A percentile compares a stretch with the other conserved stretches of the same genome.
phyloP scores from a whole-genome alignment of 2,797 vertebrate genomes.

The Anolis apletophallus region DNA sequence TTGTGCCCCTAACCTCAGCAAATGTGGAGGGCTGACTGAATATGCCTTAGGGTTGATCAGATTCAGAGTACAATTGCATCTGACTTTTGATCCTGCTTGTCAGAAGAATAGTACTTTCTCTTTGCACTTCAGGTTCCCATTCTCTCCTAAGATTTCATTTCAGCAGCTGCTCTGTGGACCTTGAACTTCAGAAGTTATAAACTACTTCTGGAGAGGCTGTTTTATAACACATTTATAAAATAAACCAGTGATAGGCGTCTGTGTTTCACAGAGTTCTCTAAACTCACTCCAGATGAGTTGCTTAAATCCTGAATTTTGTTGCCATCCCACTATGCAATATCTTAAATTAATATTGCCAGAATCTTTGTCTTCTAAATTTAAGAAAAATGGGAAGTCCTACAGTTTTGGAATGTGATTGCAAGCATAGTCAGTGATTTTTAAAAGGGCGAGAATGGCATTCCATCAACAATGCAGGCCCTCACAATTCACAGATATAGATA shows the following conservation, averaged over 20 bases:
- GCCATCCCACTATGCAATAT: background rate
- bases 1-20: too few relatives aligned
- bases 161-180: background rate
- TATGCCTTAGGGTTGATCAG: background rate
- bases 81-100: background rate
- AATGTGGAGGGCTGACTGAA: background rate
- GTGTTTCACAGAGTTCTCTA: background rate
- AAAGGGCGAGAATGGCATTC: too few relatives aligned
- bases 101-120: background rate
- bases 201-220: background rate
- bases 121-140: background rate
- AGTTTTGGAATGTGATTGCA: too few relatives aligned
- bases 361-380: too few relatives aligned
- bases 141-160: background rate
- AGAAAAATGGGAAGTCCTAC: too few relatives aligned
- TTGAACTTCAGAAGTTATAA: background rate
- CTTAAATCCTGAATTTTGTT: background rate
- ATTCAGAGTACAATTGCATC: background rate
- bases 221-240: background rate
- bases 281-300: background rate
- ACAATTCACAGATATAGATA: too few relatives aligned
- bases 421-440: too few relatives aligned
- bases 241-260: background rate
- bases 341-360: background rate
- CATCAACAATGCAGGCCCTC: too few relatives aligned